Conservation (phyloP, 2,113 vertebrate genomes). For the Cynocephalus volans region DNA sequence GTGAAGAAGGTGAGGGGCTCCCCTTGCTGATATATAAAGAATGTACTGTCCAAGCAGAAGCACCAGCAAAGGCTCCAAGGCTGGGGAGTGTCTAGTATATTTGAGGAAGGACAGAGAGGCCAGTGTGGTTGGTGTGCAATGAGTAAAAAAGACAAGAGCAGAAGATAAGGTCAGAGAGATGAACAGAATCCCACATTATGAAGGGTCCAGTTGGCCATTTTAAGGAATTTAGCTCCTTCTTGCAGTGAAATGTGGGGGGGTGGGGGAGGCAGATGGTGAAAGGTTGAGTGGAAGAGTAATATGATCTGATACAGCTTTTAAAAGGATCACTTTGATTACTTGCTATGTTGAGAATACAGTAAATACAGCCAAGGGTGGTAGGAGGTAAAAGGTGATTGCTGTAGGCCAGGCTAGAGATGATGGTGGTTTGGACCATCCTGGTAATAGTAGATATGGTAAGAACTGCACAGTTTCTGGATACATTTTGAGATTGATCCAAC, state of each 20-base stretch:
- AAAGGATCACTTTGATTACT: neutral
- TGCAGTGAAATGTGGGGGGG: neutral
- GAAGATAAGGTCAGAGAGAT: neutral
- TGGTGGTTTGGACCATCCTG: neutral
- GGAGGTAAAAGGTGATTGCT: neutral
- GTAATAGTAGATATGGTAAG: neutral
- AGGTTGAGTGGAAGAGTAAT: neutral
- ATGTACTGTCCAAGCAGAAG: neutral
- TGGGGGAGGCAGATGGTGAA: neutral
- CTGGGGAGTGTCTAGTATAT: neutral
- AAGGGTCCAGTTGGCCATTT: neutral
- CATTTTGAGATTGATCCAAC: neutral
- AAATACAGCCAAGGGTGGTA: neutral
- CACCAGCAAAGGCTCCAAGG: neutral
- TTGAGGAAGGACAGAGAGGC: neutral
- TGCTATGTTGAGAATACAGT: neutral
- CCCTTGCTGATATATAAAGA: neutral
- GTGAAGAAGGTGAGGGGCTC: neutral
- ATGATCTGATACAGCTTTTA: neutral
- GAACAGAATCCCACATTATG: neutral
- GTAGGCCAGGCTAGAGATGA: neutral
- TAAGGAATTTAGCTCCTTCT: neutral
- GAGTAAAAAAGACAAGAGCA: neutral
- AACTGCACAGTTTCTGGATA: neutral
- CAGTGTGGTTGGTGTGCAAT: neutral